These are phyloP conservation scores for Onthophagus sagittarius DNA, from an alignment of 2,888 invertebrate genomes.

Conservation along the genomic window DNA sequence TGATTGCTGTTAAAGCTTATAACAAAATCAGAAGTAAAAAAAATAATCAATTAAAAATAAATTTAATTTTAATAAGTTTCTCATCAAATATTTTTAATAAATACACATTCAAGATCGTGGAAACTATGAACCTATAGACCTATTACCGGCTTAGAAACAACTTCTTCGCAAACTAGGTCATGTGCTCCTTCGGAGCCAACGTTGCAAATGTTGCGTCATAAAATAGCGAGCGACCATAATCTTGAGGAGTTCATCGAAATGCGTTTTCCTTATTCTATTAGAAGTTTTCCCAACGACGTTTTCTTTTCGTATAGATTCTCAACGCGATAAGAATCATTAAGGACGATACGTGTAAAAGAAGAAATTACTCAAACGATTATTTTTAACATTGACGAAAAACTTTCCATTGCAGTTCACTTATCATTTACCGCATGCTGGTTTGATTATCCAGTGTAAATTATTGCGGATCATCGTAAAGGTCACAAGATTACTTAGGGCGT, in stretches of 20 bases:
- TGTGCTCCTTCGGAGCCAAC: not conserved
- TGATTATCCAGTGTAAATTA: not conserved
- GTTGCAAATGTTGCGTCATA: not conserved
- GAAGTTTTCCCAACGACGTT: not conserved
- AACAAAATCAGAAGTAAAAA: too few relatives aligned
- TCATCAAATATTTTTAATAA: not conserved
- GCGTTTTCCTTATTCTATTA: not conserved
- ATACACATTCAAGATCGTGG: not conserved
- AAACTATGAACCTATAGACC: not conserved
- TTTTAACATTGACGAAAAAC: not conserved
- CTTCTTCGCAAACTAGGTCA: not conserved
- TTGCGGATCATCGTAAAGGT: not conserved
- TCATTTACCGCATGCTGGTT: not conserved
- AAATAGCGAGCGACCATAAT: not conserved
- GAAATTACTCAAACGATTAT: too few relatives aligned
- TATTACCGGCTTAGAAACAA: not conserved
- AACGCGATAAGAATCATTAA: too few relatives aligned
- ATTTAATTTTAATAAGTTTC: not conserved
- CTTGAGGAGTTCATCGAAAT: not conserved
- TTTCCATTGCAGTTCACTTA: not conserved
- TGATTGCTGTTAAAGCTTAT: too few relatives aligned
- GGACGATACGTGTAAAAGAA: too few relatives aligned
- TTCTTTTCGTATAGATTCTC: too few relatives aligned
- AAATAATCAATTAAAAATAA: too few relatives aligned
- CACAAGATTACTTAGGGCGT: not conserved